Conservation (phyloP, 2,888 invertebrate species). For the Apotomis capreana region DNA sequence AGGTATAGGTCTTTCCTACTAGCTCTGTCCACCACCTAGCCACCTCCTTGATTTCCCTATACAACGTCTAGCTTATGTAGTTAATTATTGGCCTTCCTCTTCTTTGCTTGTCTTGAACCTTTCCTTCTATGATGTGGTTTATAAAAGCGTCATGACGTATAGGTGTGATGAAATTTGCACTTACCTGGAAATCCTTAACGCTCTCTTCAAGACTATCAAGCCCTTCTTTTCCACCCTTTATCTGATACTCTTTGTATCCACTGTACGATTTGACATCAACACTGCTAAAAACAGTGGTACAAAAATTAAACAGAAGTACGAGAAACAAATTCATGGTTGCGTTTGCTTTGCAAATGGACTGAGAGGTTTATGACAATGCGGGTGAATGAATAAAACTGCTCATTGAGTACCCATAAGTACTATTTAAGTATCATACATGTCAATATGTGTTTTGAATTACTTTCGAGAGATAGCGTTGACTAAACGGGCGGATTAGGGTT, state of each 20-base stretch:
- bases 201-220: constrained; percentile 29
- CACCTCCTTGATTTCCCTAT: too few relatives aligned
- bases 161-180: not conserved
- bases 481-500: constrained; percentile 1
- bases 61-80: too few relatives aligned
- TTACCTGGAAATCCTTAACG: constrained; percentile 11
- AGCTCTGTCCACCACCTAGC: too few relatives aligned
- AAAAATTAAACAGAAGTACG: constrained; percentile 17
- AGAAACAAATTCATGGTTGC: constrained; percentile 15
- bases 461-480: not conserved
- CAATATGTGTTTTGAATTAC: constrained; percentile 21
- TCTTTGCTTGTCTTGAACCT: too few relatives aligned
- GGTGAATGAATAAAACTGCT: constrained; percentile 13
- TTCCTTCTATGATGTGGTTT: too few relatives aligned
- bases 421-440: constrained; percentile 25
- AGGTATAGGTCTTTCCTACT: too few relatives aligned
- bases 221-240: constrained; percentile 16
- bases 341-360: not conserved
- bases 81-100: too few relatives aligned
- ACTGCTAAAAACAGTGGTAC: constrained; percentile 3
- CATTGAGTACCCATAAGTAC: not conserved
- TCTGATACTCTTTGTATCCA: constrained; percentile 25
- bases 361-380: constrained; percentile 12
- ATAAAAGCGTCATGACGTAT: too few relatives aligned
- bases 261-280: constrained; percentile 23